phyloP scores from a whole-genome alignment of 2,888 invertebrate species.

The Scaptodrosophila latifasciaeformis region DNA sequence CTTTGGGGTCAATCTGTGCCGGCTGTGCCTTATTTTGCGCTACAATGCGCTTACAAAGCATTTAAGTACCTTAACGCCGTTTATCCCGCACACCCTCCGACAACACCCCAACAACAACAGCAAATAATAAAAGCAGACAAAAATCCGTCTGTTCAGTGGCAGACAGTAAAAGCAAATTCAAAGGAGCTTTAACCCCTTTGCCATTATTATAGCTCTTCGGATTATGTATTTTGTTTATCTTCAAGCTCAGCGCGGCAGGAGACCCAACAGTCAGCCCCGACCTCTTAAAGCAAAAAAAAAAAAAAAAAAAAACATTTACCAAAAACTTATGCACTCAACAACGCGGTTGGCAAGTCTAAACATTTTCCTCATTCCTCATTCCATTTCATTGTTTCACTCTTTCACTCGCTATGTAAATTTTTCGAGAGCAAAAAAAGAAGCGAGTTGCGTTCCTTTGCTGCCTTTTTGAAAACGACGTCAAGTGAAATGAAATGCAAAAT shows the following conservation, averaged over 20 bases:
- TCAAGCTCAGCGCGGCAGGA: slow-evolving; percentile 38
- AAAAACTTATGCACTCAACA: not conserved
- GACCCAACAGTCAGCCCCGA: not conserved
- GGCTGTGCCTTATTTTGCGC: slow-evolving; percentile 59
- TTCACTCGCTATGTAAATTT: not conserved
- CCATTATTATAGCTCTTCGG: slow-evolving; percentile 46
- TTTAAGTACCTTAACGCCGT: slow-evolving; percentile 63
- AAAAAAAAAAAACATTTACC: not conserved
- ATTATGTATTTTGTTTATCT: slow-evolving; percentile 68
- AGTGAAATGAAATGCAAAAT: slow-evolving; percentile 64
- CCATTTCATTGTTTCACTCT: no score
- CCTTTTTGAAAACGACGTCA: slow-evolving; percentile 24
- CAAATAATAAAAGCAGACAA: slow-evolving; percentile 15
- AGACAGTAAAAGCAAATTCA: slow-evolving; percentile 8
- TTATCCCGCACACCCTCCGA: slow-evolving; percentile 18
- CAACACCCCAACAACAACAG: slow-evolving; percentile 7
- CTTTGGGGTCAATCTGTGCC: slow-evolving; percentile 57
- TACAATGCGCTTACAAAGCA: slow-evolving; percentile 55
- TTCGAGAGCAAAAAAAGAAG: slow-evolving; percentile 18
- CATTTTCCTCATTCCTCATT: slow-evolving; percentile 21
- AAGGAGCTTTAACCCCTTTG: slow-evolving; percentile 45
- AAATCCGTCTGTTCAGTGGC: slow-evolving; percentile 15
- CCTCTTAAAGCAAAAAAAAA: not conserved
- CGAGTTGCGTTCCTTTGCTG: no score
- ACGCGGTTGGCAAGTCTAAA: no score